phyloP scores from a whole-genome alignment of 1,140 invertebrate species.

The Ceratosolen solmsi region DNA sequence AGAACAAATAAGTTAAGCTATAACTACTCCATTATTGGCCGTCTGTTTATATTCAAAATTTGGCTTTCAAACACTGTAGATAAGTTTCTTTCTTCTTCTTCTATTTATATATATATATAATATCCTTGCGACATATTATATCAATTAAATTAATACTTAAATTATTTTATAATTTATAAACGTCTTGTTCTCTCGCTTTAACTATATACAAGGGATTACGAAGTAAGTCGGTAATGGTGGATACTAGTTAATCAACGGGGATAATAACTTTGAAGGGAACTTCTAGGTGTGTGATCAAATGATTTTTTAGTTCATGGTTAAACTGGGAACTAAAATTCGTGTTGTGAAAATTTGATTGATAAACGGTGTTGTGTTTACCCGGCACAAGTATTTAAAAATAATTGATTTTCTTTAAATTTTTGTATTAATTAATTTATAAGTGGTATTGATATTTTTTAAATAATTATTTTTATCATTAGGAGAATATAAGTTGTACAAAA shows the following conservation, averaged over 20 bases:
- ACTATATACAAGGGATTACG: too few relatives aligned
- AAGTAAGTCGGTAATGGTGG: not conserved
- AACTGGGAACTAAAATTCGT: not conserved
- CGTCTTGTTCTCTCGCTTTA: too few relatives aligned
- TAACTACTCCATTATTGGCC: too few relatives aligned
- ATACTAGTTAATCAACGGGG: constrained; percentile 10
- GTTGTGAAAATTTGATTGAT: constrained; percentile 39
- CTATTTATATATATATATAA: too few relatives aligned
- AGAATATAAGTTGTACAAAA: constrained; percentile 62
- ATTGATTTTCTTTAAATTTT: constrained; percentile 31
- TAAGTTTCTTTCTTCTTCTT: too few relatives aligned
- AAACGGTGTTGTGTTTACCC: constrained; percentile 46
- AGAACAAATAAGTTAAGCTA: too few relatives aligned
- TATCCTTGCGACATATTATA: too few relatives aligned
- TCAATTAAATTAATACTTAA: too few relatives aligned
- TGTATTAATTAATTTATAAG: constrained; percentile 19
- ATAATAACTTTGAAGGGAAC: constrained; percentile 22
- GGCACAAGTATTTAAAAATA: constrained; percentile 39
- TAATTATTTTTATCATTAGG: constrained; percentile 24
- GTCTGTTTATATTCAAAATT: too few relatives aligned
- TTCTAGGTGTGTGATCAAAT: not conserved
- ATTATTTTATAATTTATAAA: too few relatives aligned
- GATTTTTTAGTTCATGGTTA: constrained; percentile 16
- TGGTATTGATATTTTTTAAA: not conserved
- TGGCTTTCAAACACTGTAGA: too few relatives aligned